Conservation (phyloP, 2,888 invertebrate species). For the Aelia acuminata region DNA sequence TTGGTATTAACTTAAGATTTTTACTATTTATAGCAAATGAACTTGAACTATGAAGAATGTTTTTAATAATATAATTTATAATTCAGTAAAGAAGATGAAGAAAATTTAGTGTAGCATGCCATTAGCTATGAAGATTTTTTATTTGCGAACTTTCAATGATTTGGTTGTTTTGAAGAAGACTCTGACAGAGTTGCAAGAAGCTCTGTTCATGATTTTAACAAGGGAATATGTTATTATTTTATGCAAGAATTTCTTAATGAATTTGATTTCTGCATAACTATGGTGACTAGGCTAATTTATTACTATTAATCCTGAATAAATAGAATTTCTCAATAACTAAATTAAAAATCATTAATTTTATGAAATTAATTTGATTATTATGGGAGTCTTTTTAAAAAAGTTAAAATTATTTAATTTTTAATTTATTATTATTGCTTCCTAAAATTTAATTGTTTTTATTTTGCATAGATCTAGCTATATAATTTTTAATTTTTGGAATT, state of each 20-base stretch:
- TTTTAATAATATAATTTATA: background rate
- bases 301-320: background rate
- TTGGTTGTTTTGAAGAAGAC: background rate
- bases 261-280: slow-evolving; percentile 1
- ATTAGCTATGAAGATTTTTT: background rate
- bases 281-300: background rate
- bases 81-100: background rate
- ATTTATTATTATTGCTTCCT: background rate
- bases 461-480: background rate
- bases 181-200: background rate
- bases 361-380: too few relatives aligned
- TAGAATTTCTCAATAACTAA: background rate
- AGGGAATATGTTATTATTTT: background rate
- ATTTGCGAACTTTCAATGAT: background rate
- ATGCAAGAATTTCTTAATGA: background rate
- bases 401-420: background rate
- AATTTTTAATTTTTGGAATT: background rate
- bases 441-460: too few relatives aligned
- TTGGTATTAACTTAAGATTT: background rate
- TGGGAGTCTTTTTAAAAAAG: background rate
- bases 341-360: background rate
- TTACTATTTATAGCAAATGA: background rate
- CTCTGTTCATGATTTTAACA: background rate
- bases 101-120: background rate
- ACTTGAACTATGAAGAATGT: background rate